Base-by-base conservation (phyloP, 2,113 vertebrate species). In the Notarius lentiginosus region DNA sequence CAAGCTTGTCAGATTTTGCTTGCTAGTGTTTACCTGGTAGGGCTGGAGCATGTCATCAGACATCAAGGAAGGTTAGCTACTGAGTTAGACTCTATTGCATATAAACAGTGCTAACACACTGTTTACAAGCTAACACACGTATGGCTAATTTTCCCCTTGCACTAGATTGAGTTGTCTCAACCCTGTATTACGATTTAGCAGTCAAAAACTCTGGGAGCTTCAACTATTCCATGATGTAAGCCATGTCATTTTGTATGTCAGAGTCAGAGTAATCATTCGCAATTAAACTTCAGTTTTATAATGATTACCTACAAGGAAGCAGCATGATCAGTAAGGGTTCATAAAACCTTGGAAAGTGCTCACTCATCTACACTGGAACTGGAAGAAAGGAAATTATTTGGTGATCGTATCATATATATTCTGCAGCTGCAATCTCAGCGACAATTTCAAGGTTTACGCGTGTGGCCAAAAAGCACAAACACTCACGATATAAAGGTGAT, bases 11-110 rank as follows among this genome's bases (percentile, higher is more conserved):
- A 83, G 22, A 75, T 68, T 68, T 79, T 0, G 47, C 72, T 72
- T 30, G 65, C 49, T 55, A 20, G 82, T 92, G 90, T 92, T 92
- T 91, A 88, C 88, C 89, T 85, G 87, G 88, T 89, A 90, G 87
- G 76, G 83, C 85, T 87, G 87, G 90, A 85, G 90, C 90, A 92
- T 86, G 85, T 89, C 88, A 58, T 87, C 66, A 84, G 90, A 55
- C n/a, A 81, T 27, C 18, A 70, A n/a, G 75, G 76, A 63, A 51
- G 60, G 24, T 73, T 77, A 27, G 51, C 27, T 79, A 51, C 34
- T 3, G n/a, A 51, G 60, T 77, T 55, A 55, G 14, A 56, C 41
- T 41, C 24, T 9, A 49, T 34, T 65, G 75, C 15, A 55, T 49
- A 51, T n/a, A 84, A 84, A 76, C 63, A 24, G 17, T 83, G 24